A percentile compares a stretch with the other conserved stretches of the same genome.
Conservation (phyloP, 64 coral and sea anemone genomes). For the Montipora capricornis region DNA sequence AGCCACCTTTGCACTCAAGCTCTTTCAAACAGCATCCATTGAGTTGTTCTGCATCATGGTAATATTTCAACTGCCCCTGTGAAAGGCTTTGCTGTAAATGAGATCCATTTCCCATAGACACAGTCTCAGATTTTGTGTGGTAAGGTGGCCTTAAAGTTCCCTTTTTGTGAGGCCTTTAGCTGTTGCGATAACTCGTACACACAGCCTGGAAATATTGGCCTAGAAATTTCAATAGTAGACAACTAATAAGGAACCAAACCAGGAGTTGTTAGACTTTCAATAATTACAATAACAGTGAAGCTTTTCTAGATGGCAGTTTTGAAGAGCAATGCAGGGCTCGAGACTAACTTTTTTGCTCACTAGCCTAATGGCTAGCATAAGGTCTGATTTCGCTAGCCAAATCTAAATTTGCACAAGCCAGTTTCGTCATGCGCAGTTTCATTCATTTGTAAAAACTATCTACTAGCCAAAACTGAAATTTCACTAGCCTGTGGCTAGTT, state of each 20-base stretch:
- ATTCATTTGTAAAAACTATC: no score
- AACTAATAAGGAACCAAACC: constrained; percentile 55
- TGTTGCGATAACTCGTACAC: constrained; percentile 73
- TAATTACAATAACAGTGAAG: no score
- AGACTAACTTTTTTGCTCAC: no score
- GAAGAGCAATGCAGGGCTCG: no score
- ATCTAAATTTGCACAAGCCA: no score
- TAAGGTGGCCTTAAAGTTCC: constrained; percentile 59
- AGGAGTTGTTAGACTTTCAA: no score
- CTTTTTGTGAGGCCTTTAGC: constrained; percentile 73
- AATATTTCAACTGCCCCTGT: constrained; percentile 18
- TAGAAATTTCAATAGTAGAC: constrained; percentile 82
- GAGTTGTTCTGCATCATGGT: constrained; percentile 27
- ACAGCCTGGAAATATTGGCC: constrained; percentile 82
- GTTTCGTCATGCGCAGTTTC: no score
- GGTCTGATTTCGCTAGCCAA: no score
- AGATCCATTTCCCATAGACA: neutral
- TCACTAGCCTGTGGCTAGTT: no score
- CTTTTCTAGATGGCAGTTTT: no score
- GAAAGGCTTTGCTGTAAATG: constrained; percentile 25
- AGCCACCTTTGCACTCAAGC: constrained; percentile 61
- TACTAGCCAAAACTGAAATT: no score
- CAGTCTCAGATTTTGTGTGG: neutral
- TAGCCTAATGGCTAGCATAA: no score
- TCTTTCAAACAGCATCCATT: constrained; percentile 74